phyloP scores from a whole-genome alignment of 2,888 invertebrate genomes.

The Drosophila cracens region DNA sequence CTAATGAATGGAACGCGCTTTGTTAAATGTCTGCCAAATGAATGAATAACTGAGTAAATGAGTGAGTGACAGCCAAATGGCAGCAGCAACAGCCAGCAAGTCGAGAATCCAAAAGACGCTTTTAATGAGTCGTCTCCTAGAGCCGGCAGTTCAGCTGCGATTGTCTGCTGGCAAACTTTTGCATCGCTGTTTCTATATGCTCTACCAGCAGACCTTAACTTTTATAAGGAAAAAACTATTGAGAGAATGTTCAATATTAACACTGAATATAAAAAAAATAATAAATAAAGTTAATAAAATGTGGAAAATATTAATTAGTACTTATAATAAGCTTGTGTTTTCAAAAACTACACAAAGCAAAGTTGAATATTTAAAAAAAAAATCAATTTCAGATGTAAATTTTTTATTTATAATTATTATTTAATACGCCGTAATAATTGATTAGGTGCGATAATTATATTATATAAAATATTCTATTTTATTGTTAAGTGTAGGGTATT shows the following conservation, averaged over 20 bases:
- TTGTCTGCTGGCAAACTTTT: conserved; percentile 2
- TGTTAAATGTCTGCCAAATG: conserved; percentile 68
- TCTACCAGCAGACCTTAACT: conserved; percentile 5
- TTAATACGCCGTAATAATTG: neutral
- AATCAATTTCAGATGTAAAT: neutral
- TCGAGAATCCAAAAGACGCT: conserved; percentile 26
- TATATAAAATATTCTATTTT: neutral
- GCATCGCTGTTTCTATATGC: conserved; percentile 17
- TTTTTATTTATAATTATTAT: too few relatives aligned
- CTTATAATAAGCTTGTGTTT: too few relatives aligned
- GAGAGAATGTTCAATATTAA: neutral
- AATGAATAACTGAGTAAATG: conserved; percentile 55
- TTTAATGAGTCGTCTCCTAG: conserved; percentile 62
- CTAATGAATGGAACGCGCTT: conserved; percentile 75
- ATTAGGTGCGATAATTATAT: neutral
- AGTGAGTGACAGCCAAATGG: conserved; percentile 78
- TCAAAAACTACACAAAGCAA: neutral
- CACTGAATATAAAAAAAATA: neutral
- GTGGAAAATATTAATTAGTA: neutral
- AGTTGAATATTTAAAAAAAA: neutral
- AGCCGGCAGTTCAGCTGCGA: conserved; percentile 7
- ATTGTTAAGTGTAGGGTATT: conserved; percentile 14
- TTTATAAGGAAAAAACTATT: neutral
- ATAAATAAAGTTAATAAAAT: neutral
- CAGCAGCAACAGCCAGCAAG: conserved; percentile 26